phyloP scores from a whole-genome alignment of 2,888 invertebrate species.

The Meta bourneti region DNA sequence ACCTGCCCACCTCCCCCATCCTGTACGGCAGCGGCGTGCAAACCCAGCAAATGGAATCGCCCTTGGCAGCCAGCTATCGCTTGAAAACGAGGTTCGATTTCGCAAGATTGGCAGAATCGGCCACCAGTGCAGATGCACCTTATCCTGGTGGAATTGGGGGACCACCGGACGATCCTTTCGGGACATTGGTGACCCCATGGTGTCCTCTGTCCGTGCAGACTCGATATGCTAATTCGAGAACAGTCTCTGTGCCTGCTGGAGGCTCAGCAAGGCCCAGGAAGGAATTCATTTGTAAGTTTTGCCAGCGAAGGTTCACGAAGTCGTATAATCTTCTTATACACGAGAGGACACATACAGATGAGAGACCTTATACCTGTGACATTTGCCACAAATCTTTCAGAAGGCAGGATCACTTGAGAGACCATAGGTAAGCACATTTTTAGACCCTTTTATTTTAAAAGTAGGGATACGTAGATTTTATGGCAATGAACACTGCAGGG shows the following conservation, averaged over 20 bases:
- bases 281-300: constrained; percentile 99
- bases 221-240: constrained; percentile 43
- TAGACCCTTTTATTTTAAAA: neutral
- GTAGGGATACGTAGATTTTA: too few species aligned
- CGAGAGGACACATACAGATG: constrained; percentile 98
- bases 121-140: constrained; percentile 76
- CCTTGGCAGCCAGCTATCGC: neutral
- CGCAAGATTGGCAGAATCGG: constrained; percentile 80
- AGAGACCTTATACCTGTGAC: constrained; percentile 98
- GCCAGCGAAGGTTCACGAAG: constrained; percentile 98
- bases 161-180: constrained; percentile 50
- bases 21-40: constrained; percentile 11
- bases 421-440: constrained; percentile 88
- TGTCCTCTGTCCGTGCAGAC: constrained; percentile 16
- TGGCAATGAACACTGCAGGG: too few species aligned
- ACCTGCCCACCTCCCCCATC: constrained; percentile 37
- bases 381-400: constrained; percentile 98
- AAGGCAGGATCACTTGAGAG: constrained; percentile 95
- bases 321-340: constrained; percentile 98
- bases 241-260: constrained; percentile 2
- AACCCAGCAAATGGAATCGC: constrained; percentile 33
- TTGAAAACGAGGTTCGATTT: constrained; percentile 80
- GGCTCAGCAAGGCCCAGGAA: constrained; percentile 89
- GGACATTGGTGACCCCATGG: constrained; percentile 54
- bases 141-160: constrained; percentile 10